Percentiles rank a stretch among this genome's conserved stretches.
Evolutionary conservation across 1,140 invertebrate genomes (phyloP).

Genomic region (Mactra quadrangularis): DNA sequence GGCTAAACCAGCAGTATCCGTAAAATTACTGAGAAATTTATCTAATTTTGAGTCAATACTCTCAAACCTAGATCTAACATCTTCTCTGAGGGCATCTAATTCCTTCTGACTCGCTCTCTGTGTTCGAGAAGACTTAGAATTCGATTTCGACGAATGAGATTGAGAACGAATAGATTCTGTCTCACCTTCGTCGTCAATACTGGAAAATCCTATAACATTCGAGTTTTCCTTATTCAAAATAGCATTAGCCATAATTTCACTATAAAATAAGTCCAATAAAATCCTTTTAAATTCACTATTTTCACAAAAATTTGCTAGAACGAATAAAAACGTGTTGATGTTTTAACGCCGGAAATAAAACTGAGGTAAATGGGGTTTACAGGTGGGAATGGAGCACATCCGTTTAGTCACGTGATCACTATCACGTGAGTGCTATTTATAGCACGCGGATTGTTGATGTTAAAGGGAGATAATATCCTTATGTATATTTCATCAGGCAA

Average conservation of each 20-base stretch:
- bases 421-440: not conserved
- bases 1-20: constrained; percentile 2
- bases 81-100: not conserved
- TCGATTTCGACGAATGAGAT: not conserved
- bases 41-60: constrained; percentile 37
- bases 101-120: not conserved
- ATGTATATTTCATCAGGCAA: constrained; percentile 24
- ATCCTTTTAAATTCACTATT: not conserved
- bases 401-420: too few species aligned
- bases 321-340: not conserved
- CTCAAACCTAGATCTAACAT: constrained; percentile 10
- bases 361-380: too few species aligned
- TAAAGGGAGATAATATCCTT: not conserved
- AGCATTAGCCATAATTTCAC: not conserved
- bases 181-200: not conserved
- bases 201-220: not conserved
- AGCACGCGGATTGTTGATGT: not conserved
- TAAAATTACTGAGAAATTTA: not conserved
- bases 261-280: constrained; percentile 11
- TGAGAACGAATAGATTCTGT: not conserved
- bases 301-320: not conserved
- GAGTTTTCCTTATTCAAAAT: too few species aligned
- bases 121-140: not conserved
- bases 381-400: too few species aligned
- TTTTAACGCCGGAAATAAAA: constrained; percentile 8